Base-by-base conservation (phyloP, 1,140 invertebrate genomes). In the Anastrepha obliqua region DNA sequence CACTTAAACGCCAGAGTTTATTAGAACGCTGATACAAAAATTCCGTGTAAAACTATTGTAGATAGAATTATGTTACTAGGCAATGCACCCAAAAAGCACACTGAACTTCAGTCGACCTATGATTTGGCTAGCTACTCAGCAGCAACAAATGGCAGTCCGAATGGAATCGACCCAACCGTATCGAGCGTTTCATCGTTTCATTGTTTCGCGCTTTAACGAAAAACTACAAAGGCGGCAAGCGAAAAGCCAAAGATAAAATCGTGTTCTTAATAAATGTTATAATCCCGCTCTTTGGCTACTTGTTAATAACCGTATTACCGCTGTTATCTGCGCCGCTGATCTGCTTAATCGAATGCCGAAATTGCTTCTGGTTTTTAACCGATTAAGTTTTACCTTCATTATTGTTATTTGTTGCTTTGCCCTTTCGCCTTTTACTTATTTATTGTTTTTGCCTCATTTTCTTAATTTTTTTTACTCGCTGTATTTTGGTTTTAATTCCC, bases 261-360 rank as follows among this genome's bases (percentile, higher is more conserved):
- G 78, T 87, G 70, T 87, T 87, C 87, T 78, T 59, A 74, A 87
- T 87, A 87, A 87, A 55, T 67, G 55, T 87, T 87, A 87, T 87
- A 87, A 87, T 87, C 87, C 87, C 70, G 20, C 87, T 78, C 67
- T 60, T 86, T 86, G 78, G 88, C 89, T 90, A 89, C 89, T 90
- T 91, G 90, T 91, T 92, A 89, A 92, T 92, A 92, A 90, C 86
- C 89, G 88, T 87, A 89, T 92, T 91, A 92, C 88, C 89, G 85
- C 20, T 89, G 92, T 92, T 91, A 90, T 90, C 89, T 89, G 88
- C 74, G 85, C 88, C 88, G 88, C 89, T 89, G 91, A 91, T 92
- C 91, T 91, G 87, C 89, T 90, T 92, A 90, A 92, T 92, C 91
- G 87, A 87, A 87, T 87, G 70, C 87, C 87, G 55, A 87, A 87